Base-by-base conservation (phyloP, 2,797 vertebrate genomes). In the Squalus acanthias region DNA sequence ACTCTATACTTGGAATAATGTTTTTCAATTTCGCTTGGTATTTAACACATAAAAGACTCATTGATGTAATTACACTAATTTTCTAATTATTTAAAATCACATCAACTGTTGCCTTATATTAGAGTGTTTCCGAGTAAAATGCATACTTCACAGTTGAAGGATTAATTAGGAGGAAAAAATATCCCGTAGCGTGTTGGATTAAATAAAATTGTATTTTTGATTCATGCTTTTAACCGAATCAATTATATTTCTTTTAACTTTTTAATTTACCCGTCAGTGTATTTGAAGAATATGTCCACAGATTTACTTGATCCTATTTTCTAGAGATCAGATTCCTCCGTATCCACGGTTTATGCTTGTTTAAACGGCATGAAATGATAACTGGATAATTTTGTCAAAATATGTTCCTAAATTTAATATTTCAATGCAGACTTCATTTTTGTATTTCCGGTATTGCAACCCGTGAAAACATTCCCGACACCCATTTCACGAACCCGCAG, bases 1-100 rank as follows among this genome's bases (percentile, higher is more conserved):
- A 74, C 24, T 74, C 94, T 50, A 46, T 39, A 53, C 13, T 92
- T n/a, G 50, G 24, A 72, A 53, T 95, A 95, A 74, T 53, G 70
- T 15, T 53, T 9, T 95, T 74, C 94, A 53, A 57, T 95, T 76
- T 95, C 50, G 50, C 98, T 99, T 98, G 98, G 98, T 99, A 99
- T 98, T 98, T 98, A 98, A 97, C 98, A 98, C 98, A 98, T 98
- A 98, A 99, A 98, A 97, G 97, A 98, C 98, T 99, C 98, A 99
- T 99, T 98, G 98, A 98, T 98, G 98, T 97, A 98, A 98, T 98
- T 98, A 99, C 99, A 98, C 98, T 98, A 99, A 99, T 99, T 99
- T 99, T 97, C 98, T 97, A 97, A 98, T 98, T 97, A 98, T 98
- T 98, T 98, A 98, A 98, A 98, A 95, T 76, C 70, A 46, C 67